A percentile compares a stretch with the other conserved stretches of the same genome.
phyloP scores from a whole-genome alignment of 2,888 invertebrate species.

The Eupithecia inturbata region DNA sequence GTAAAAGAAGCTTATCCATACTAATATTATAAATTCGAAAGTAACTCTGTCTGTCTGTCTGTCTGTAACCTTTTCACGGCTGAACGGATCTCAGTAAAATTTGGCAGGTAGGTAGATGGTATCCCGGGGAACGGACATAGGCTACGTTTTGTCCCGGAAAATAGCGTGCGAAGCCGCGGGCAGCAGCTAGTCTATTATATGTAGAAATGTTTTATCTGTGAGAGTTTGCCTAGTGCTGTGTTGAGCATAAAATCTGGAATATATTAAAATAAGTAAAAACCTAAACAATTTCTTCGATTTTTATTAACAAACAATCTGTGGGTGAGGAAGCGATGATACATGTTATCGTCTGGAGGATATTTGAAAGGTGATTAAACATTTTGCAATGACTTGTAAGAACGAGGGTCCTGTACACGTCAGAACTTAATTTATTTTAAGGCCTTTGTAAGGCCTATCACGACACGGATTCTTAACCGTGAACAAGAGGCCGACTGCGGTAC shows the following conservation, averaged over 20 bases:
- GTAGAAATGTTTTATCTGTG: not conserved
- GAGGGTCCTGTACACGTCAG: not conserved
- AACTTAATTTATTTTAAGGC: constrained; percentile 14
- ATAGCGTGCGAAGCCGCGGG: no score
- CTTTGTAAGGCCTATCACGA: no score
- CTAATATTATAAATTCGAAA: no score
- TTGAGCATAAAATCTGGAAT: not conserved
- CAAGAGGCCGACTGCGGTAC: no score
- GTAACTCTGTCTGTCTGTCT: no score
- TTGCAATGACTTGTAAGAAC: constrained; percentile 6
- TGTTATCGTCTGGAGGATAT: constrained; percentile 31
- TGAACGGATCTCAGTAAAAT: no score
- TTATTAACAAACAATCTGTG: constrained; percentile 13
- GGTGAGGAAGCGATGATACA: no score
- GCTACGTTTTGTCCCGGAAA: no score
- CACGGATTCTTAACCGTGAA: no score
- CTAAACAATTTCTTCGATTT: not conserved
- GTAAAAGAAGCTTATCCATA: not conserved
- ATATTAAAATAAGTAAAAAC: not conserved
- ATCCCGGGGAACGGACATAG: no score
- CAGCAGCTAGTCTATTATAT: not conserved
- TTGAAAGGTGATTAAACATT: constrained; percentile 24
- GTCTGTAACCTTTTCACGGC: no score
- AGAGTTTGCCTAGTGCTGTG: not conserved
- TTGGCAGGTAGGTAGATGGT: no score